Percentiles rank a stretch among this genome's conserved stretches.
phyloP scores from a whole-genome alignment of 2,113 vertebrate genomes.

The Fregetta grallaria region DNA sequence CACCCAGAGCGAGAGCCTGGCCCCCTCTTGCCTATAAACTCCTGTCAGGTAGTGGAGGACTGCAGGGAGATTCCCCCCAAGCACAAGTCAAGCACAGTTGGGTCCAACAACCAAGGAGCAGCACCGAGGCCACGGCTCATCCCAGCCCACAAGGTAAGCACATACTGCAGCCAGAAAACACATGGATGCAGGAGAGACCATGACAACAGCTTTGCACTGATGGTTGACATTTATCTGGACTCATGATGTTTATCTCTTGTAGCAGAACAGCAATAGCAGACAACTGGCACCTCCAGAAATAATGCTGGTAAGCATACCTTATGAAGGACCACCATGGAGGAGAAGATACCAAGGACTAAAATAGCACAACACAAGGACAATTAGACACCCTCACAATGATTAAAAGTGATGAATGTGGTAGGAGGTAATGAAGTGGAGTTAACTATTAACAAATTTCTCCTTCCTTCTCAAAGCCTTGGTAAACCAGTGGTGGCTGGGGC shows the following conservation, averaged over 20 bases:
- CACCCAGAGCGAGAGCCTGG: not conserved
- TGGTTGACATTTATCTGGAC: not conserved
- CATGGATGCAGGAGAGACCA: not conserved
- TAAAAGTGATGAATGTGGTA: not conserved
- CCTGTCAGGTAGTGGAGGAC: not conserved
- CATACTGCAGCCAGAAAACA: not conserved
- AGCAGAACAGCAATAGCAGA: not conserved
- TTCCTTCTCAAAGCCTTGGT: not conserved
- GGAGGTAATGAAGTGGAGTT: not conserved
- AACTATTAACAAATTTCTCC: not conserved
- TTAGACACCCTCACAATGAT: not conserved
- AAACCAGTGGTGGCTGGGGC: not conserved
- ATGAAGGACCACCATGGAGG: not conserved
- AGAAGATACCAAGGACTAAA: not conserved
- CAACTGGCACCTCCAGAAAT: not conserved
- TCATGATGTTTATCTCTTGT: not conserved
- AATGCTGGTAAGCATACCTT: not conserved
- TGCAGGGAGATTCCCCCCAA: not conserved
- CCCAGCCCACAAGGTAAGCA: not conserved
- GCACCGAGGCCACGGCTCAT: accelerated
- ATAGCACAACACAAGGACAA: not conserved
- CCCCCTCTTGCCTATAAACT: not conserved
- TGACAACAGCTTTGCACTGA: not conserved
- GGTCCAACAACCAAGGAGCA: not conserved
- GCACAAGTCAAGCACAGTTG: not conserved